phyloP scores from a whole-genome alignment of 1,140 invertebrate species.

The Hydropsyche tenuis region DNA sequence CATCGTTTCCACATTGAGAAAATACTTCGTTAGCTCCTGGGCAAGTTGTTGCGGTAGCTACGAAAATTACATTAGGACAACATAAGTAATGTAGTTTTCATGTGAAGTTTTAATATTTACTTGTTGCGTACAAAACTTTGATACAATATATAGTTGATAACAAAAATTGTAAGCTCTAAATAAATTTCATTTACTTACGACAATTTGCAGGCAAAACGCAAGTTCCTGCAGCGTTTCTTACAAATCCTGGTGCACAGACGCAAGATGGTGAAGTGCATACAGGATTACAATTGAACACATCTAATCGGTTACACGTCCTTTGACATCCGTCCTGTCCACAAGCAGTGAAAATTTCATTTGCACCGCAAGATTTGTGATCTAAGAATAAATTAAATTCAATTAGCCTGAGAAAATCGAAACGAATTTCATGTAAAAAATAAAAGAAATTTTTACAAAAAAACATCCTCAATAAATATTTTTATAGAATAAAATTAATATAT shows the following conservation, averaged over 20 bases:
- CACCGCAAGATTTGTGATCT: neutral
- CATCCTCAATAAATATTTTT: too few relatives aligned
- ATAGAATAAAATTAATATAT: too few relatives aligned
- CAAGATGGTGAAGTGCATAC: neutral
- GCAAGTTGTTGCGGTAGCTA: neutral
- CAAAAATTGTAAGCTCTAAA: too few relatives aligned
- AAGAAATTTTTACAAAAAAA: too few relatives aligned
- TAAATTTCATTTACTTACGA: neutral
- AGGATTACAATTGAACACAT: neutral
- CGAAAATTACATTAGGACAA: too few relatives aligned
- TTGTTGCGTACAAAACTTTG: too few relatives aligned
- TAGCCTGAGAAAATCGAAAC: too few relatives aligned
- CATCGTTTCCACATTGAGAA: constrained; percentile 39
- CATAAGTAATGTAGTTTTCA: neutral
- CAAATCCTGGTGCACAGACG: neutral
- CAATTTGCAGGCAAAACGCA: neutral
- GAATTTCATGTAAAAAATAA: too few relatives aligned
- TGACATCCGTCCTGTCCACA: neutral
- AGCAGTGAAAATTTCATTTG: neutral
- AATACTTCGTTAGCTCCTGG: constrained; percentile 8
- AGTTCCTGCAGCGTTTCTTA: neutral
- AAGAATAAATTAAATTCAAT: too few relatives aligned
- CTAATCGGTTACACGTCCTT: neutral
- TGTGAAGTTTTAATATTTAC: too few relatives aligned
- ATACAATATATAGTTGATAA: too few relatives aligned